Evolutionary conservation across 1,140 invertebrate genomes (phyloP).

Genomic region (Drosophila parvula): DNA sequence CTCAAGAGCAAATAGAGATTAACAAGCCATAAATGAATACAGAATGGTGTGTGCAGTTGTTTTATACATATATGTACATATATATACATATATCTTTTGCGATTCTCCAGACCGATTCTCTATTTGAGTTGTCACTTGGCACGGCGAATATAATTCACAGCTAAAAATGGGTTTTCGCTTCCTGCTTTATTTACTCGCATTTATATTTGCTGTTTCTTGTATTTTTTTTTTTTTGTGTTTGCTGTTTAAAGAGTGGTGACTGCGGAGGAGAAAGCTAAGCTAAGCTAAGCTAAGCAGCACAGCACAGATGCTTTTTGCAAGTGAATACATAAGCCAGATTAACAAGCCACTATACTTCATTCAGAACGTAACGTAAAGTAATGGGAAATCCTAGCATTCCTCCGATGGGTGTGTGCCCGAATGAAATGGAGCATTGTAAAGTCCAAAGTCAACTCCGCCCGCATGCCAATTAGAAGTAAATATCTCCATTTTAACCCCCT

Average conservation of each 20-base stretch:
- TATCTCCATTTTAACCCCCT: constrained; percentile 20
- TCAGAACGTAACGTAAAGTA: neutral
- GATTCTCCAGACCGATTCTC: constrained; percentile 32
- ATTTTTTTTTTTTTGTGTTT: no score
- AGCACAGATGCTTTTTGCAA: constrained; percentile 17
- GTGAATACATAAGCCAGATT: constrained; percentile 26
- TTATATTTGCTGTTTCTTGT: neutral
- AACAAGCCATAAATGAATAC: constrained; percentile 39
- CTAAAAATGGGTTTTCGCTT: constrained; percentile 39
- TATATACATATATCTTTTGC: constrained; percentile 11
- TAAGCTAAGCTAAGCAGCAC: no score
- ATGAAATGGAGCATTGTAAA: constrained; percentile 1
- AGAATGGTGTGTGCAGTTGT: constrained; percentile 8
- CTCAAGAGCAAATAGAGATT: constrained; percentile 42
- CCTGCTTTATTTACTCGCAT: constrained; percentile 28
- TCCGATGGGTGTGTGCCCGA: constrained; percentile 30
- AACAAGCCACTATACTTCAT: neutral
- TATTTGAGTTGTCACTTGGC: constrained; percentile 39
- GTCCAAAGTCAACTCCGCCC: constrained; percentile 24
- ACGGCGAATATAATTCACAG: constrained; percentile 24
- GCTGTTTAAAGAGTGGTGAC: neutral
- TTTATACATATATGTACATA: neutral
- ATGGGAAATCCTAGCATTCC: constrained; percentile 36
- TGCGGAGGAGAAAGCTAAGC: constrained; percentile 28
- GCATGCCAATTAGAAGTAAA: constrained; percentile 54